Conservation (phyloP, 2,113 vertebrate genomes). For the Chrysochloris asiatica region DNA sequence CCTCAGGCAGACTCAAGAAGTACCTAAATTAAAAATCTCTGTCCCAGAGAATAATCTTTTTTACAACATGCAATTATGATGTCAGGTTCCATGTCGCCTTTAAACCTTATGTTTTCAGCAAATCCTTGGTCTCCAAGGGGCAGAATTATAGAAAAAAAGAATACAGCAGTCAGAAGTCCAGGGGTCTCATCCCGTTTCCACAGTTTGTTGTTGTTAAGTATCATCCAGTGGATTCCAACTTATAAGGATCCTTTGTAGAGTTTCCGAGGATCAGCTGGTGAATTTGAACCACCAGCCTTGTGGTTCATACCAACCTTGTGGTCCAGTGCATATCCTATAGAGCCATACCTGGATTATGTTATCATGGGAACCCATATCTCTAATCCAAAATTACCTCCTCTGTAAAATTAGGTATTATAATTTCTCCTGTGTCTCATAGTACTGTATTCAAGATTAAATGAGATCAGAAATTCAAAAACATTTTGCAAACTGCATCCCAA, state of each 20-base stretch:
- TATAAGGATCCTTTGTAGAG: no score
- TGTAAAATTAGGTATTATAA: not conserved
- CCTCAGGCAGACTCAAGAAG: not conserved
- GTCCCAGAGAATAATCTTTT: slow-evolving; percentile 29
- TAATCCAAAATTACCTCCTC: not conserved
- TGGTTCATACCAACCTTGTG: no score
- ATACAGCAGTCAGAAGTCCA: not conserved
- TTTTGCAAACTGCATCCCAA: not conserved
- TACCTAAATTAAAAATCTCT: not conserved
- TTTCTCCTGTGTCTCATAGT: not conserved
- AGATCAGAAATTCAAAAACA: not conserved
- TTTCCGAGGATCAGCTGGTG: no score
- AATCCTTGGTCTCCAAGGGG: not conserved
- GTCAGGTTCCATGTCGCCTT: not conserved
- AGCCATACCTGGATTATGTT: rapidly evolving
- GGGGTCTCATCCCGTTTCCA: not conserved
- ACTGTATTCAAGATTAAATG: not conserved
- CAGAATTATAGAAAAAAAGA: not conserved
- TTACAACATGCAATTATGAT: not conserved
- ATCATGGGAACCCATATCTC: not conserved
- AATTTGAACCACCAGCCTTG: no score
- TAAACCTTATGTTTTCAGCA: not conserved
- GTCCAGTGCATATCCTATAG: no score
- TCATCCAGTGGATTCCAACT: no score
- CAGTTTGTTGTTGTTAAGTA: no score